Evolutionary conservation across 2,113 vertebrate species (phyloP).

Genomic region (Platanista minor): DNA sequence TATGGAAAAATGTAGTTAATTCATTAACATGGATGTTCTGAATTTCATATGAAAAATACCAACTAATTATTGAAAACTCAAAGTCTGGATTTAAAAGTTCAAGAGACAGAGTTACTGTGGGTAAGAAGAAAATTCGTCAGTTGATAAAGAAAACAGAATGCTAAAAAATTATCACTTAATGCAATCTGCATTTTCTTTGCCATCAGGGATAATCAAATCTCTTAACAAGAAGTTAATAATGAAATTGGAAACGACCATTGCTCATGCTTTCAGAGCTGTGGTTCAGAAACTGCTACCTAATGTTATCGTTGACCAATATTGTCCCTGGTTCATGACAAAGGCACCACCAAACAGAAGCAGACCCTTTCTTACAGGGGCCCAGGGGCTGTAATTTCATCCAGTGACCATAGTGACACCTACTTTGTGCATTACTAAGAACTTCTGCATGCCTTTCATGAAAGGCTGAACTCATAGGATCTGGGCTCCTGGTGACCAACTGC

Average conservation of each 20-base stretch:
- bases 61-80: not conserved
- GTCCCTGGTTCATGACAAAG: not conserved
- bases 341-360: not conserved
- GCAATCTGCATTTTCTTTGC: not conserved
- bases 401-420: not conserved
- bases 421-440: not conserved
- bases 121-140: not conserved
- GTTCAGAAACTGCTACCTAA: not conserved
- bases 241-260: not conserved
- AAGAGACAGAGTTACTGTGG: not conserved
- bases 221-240: not conserved
- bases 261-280: not conserved
- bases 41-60: slow-evolving; percentile 15
- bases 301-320: not conserved
- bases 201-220: not conserved
- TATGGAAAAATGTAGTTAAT: not conserved
- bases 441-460: not conserved
- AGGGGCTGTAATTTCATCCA: not conserved
- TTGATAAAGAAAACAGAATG: not conserved
- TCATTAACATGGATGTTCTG: not conserved
- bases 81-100: slow-evolving; percentile 17
- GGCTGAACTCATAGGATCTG: not conserved
- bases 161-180: not conserved
- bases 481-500: not conserved
- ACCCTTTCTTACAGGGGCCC: not conserved